phyloP scores from a whole-genome alignment of 64 coral and sea anemone species.

The Montipora sp. region DNA sequence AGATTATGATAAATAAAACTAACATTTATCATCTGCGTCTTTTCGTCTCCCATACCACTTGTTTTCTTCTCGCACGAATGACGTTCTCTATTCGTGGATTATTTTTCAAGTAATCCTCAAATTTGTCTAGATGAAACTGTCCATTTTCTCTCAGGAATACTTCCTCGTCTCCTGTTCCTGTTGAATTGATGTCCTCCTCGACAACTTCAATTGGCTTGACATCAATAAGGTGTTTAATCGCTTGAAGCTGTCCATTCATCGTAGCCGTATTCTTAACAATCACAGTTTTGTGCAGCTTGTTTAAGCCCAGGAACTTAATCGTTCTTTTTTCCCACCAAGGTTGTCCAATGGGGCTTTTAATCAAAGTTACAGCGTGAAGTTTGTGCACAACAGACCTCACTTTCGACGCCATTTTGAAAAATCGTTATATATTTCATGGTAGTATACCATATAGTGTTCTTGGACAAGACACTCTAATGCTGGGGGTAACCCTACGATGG shows the following conservation, averaged over 20 bases:
- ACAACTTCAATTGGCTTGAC: conserved; percentile 75
- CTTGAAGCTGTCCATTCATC: conserved; percentile 85
- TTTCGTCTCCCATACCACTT: conserved; percentile 12
- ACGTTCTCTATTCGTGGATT: conserved; percentile 59
- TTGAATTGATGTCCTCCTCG: background rate
- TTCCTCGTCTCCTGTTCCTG: conserved; percentile 38
- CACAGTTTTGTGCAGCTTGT: conserved; percentile 87
- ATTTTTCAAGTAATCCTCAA: conserved; percentile 65
- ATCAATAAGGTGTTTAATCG: conserved; percentile 93
- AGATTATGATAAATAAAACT: too few species aligned
- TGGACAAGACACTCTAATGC: too few species aligned
- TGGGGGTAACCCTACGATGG: too few species aligned
- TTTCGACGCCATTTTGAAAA: conserved; percentile 79
- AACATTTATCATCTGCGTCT: background rate
- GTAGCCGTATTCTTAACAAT: conserved; percentile 93
- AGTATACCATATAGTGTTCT: too few species aligned
- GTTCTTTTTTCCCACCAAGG: conserved; percentile 99
- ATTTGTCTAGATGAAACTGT: conserved; percentile 80
- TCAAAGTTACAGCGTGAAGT: conserved; percentile 89
- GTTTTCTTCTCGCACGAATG: background rate
- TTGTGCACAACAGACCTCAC: conserved; percentile 59
- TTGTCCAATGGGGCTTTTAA: conserved; percentile 84
- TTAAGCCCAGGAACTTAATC: conserved; percentile 90
- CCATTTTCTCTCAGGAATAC: conserved; percentile 90
- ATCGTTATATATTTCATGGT: too few species aligned